A percentile compares a stretch with the other conserved stretches of the same genome.
Conservation (phyloP, 1,140 invertebrate species). For the Eueides isabella region DNA sequence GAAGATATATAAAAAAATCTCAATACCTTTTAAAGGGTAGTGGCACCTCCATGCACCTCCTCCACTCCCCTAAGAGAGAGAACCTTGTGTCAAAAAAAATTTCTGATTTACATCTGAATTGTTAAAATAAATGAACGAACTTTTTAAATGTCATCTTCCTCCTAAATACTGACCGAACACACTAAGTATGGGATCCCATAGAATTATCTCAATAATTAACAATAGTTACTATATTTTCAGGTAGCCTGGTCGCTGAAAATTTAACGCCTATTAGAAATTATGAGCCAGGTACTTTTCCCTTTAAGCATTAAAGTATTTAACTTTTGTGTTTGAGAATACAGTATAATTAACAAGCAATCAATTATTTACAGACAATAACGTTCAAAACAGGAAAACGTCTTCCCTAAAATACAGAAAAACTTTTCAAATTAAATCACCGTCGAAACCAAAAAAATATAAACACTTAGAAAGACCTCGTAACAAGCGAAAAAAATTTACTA, state of each 20-base stretch:
- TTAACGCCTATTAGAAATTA: background rate
- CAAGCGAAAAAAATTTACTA: conserved; percentile 49
- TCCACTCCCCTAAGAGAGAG: too few relatives aligned
- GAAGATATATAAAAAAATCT: too few relatives aligned
- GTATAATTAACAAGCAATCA: background rate
- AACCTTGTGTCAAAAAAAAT: too few relatives aligned
- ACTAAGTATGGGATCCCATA: too few relatives aligned
- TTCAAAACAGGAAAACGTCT: conserved; percentile 45
- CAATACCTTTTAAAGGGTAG: too few relatives aligned
- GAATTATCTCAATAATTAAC: background rate
- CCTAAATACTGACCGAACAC: too few relatives aligned
- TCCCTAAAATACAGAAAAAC: conserved; percentile 54
- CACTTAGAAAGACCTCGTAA: conserved; percentile 46
- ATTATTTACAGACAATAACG: conserved; percentile 15
- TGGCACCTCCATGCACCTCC: too few relatives aligned
- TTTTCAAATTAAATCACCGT: conserved; percentile 58
- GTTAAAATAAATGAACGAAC: too few relatives aligned
- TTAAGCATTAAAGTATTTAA: background rate
- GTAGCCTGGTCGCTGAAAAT: background rate
- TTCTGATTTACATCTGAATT: too few relatives aligned
- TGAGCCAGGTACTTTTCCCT: background rate
- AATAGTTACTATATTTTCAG: background rate
- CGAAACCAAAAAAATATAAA: conserved; percentile 59
- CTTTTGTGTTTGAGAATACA: too few relatives aligned
- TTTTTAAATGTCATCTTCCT: too few relatives aligned